These are phyloP conservation scores for Lophochroa leadbeateri DNA, from an alignment of 2,113 vertebrate genomes.

Conservation along the genomic window DNA sequence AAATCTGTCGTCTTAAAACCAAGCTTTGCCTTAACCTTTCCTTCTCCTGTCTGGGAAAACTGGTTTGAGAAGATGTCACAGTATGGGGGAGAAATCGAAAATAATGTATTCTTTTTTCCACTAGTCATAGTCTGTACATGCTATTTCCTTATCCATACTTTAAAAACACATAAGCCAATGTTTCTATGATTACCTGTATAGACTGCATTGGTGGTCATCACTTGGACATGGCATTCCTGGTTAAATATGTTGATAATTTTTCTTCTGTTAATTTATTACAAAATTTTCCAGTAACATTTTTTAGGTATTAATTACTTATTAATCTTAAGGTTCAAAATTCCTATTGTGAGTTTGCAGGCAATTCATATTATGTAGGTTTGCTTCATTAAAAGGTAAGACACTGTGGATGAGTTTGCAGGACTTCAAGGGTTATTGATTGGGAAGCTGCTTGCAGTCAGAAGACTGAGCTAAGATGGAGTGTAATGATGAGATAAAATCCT, in stretches of 20 bases:
- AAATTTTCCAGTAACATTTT: not conserved
- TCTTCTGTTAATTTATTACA: not conserved
- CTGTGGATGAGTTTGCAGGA: not conserved
- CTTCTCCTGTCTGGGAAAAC: not conserved
- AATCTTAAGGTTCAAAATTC: not conserved
- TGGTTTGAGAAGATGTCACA: not conserved
- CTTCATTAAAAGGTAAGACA: not conserved
- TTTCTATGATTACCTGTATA: not conserved
- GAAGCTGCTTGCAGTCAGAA: conserved; percentile 22
- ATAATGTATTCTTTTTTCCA: not conserved
- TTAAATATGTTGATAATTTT: not conserved
- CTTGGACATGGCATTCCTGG: not conserved
- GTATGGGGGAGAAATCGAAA: not conserved
- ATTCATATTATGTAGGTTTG: not conserved
- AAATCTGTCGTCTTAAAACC: not conserved
- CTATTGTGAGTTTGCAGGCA: not conserved
- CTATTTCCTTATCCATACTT: not conserved
- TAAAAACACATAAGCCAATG: not conserved
- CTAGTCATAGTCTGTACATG: not conserved
- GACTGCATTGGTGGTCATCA: not conserved
- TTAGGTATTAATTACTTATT: not conserved
- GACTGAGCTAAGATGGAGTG: conserved; percentile 48
- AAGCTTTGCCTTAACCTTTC: not conserved
- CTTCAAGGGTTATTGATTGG: conserved; percentile 64
- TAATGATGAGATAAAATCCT: conserved; percentile 68